Conservation (phyloP, 23 tunicate species). For the Aplidium turbinatum region DNA sequence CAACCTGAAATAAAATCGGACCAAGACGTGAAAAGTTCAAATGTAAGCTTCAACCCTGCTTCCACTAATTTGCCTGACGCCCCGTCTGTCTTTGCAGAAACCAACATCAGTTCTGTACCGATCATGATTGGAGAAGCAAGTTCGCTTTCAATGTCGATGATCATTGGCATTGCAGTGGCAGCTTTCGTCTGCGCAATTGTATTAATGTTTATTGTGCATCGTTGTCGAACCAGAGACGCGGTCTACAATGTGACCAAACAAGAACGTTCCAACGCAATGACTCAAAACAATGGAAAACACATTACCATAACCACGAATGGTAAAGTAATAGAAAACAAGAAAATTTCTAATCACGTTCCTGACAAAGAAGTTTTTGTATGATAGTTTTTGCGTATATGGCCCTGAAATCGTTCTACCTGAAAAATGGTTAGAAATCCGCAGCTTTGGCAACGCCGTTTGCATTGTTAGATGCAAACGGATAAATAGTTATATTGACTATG, state of each 20-base stretch:
- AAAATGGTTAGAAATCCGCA: too few species aligned
- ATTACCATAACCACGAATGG: slow-evolving; percentile 38
- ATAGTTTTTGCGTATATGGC: too few species aligned
- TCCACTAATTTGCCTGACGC: slow-evolving; percentile 14
- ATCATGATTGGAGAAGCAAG: slow-evolving; percentile 30
- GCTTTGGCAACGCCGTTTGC: too few species aligned
- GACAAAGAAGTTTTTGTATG: slow-evolving; percentile 77
- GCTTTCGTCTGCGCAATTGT: slow-evolving; percentile 33
- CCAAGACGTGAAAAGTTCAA: slow-evolving; percentile 5
- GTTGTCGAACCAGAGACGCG: slow-evolving; percentile 46
- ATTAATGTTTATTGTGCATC: slow-evolving; percentile 20
- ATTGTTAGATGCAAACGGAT: too few species aligned
- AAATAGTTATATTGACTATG: too few species aligned
- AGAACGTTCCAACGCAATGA: slow-evolving; percentile 16
- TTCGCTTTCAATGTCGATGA: slow-evolving; percentile 53
- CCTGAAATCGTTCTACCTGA: too few species aligned
- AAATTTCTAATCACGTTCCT: slow-evolving; percentile 15
- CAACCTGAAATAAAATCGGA: not conserved
- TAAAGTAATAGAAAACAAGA: slow-evolving; percentile 13
- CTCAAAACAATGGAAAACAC: slow-evolving; percentile 37
- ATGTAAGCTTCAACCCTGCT: slow-evolving; percentile 12
- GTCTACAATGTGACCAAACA: slow-evolving; percentile 51
- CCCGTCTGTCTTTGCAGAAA: not conserved
- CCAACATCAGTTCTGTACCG: slow-evolving; percentile 18
- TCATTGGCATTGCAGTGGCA: slow-evolving; percentile 64